phyloP scores from a whole-genome alignment of 1,140 invertebrate genomes.

The Thaumetopoea pityocampa region DNA sequence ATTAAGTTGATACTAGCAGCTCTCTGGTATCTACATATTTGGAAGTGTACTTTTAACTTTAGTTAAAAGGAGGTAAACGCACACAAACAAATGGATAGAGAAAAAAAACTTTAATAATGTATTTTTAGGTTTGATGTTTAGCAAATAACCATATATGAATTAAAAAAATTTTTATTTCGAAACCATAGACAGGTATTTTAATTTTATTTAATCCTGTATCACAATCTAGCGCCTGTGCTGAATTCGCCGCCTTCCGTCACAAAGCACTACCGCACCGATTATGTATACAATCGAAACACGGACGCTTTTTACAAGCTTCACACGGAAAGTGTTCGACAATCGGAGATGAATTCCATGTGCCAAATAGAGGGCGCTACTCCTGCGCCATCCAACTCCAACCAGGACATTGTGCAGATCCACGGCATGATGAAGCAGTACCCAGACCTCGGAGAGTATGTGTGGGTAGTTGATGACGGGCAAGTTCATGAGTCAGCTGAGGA shows the following conservation, averaged over 20 bases:
- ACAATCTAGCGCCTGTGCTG: no score
- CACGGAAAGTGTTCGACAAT: conserved; percentile 12
- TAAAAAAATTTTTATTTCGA: no score
- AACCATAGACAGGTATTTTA: no score
- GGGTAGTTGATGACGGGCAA: conserved; percentile 29
- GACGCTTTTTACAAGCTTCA: conserved; percentile 52
- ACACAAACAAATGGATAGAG: no score
- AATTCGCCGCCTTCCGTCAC: background rate
- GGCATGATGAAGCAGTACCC: conserved; percentile 46
- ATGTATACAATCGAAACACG: conserved; percentile 35
- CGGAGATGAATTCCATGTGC: conserved; percentile 14
- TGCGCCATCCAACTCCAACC: conserved; percentile 20
- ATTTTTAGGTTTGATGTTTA: no score
- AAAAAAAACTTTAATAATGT: no score
- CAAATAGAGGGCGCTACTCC: conserved; percentile 28
- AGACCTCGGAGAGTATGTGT: conserved; percentile 34
- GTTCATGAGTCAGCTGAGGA: conserved; percentile 33
- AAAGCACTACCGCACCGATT: conserved; percentile 38
- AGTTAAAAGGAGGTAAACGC: no score
- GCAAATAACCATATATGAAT: no score
- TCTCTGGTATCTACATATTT: no score
- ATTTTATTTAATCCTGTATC: no score
- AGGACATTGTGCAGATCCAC: conserved; percentile 34
- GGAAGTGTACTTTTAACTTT: no score
- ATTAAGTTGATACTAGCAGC: no score